These are phyloP conservation scores for Eumerus sabulonum DNA, from an alignment of 2,888 invertebrate species.

Conservation along the genomic window DNA sequence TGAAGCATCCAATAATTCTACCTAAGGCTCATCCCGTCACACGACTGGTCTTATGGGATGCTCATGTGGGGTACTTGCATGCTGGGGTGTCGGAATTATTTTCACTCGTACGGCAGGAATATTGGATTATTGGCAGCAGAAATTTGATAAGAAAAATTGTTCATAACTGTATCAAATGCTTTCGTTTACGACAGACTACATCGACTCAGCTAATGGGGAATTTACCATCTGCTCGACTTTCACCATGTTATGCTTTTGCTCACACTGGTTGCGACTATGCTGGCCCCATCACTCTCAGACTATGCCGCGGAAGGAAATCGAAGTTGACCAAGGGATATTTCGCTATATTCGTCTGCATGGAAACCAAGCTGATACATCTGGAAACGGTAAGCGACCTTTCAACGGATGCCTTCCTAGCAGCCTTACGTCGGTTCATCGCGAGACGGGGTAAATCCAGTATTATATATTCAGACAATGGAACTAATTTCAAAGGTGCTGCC, in stretches of 20 bases:
- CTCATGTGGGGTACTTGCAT: constrained; percentile 24
- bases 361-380: constrained; percentile 44
- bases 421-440: constrained; percentile 45
- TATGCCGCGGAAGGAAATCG: constrained; percentile 22
- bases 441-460: constrained; percentile 36
- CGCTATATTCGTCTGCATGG: constrained; percentile 47
- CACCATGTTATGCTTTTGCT: constrained; percentile 24
- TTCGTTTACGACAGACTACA: constrained; percentile 27
- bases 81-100: constrained; percentile 24
- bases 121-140: constrained; percentile 42
- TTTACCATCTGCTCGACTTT: constrained; percentile 26
- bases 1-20: constrained; percentile 40
- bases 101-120: constrained; percentile 30
- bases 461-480: constrained; percentile 58
- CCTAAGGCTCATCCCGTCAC: constrained; percentile 24
- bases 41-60: constrained; percentile 6
- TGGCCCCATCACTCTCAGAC: constrained; percentile 39
- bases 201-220: constrained; percentile 40
- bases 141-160: constrained; percentile 43
- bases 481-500: constrained; percentile 58
- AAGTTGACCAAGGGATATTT: constrained; percentile 42
- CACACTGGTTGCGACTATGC: constrained; percentile 42
- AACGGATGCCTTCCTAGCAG: constrained; percentile 56
- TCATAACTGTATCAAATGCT: constrained; percentile 40
- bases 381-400: constrained; percentile 35